Base-by-base conservation (phyloP, 92 coral and sea anemone species). In the Palythoa grandis region DNA sequence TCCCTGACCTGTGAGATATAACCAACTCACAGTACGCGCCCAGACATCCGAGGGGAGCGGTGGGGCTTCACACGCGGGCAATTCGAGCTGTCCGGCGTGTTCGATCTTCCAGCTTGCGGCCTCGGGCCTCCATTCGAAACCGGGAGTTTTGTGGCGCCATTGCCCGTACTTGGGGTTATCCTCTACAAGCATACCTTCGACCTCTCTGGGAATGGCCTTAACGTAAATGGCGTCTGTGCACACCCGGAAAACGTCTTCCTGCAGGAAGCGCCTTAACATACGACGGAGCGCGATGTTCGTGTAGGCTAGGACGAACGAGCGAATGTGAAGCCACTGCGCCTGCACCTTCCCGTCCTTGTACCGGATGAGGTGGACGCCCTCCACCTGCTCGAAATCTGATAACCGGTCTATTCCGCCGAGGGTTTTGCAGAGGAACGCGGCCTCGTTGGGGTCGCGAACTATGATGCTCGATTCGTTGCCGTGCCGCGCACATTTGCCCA, bases 141-240 rank as follows among this genome's bases (percentile, higher is more conserved):
- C 70, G 76, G 65, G 85, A 3, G 38, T 72, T n/a, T 72, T 87
- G 40, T 12, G n/a, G 19, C 79, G 86, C 90, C 80, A 82, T 0
- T 82, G 77, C 0, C 90, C 87, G 53, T 70, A 70, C 67, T 9
- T 56, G 19, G 87, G 86, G 29, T 22, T 40, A 15, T 86, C 70
- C 86, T 80, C 90, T 0, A 87, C 90, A 19, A 80, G 86, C 39
- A 52, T 3, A 61, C 47, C 85, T 38, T 47, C 40, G 58, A 66
- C 85, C 76, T 35, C 58, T 39, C 0, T 13, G 19, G 90, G 90
- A 8, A 88, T 48, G 15, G 67, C n/a, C 74, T 82, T 82, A 74
- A 87, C 87, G 83, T 88, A 88, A 22, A 88, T 88, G 74, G 90
- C 87, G 76, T 88, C 90, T 11, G 90, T 88, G 76, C 90, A 88